These are phyloP conservation scores for Channallabes apus DNA, from an alignment of 2,797 vertebrate species.

Conservation along the genomic window DNA sequence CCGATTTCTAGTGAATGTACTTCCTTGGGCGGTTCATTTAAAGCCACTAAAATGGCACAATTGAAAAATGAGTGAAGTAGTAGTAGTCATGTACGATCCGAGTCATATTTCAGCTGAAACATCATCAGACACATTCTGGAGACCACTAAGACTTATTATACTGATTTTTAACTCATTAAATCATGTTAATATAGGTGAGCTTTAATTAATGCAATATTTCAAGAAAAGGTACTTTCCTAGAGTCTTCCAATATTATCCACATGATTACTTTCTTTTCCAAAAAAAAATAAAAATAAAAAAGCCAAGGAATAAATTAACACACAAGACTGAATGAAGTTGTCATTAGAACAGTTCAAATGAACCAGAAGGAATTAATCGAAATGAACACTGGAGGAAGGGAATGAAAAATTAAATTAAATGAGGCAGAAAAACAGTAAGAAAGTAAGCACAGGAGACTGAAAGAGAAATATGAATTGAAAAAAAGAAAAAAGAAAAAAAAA, in stretches of 20 bases:
- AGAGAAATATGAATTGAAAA: not conserved
- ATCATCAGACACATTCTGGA: too few species aligned
- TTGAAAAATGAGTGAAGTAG: too few species aligned
- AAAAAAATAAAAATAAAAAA: not conserved
- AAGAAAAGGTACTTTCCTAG: not conserved
- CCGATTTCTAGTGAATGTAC: too few species aligned
- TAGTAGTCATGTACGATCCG: too few species aligned
- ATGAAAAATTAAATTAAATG: not conserved
- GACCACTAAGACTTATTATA: too few species aligned
- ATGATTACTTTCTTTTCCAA: not conserved
- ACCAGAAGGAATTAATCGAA: not conserved
- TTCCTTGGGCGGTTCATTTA: too few species aligned
- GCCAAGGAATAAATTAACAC: not conserved
- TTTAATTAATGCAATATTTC: not conserved
- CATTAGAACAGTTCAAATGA: not conserved
- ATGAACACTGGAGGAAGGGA: not conserved
- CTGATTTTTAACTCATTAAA: too few species aligned
- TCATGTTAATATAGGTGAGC: too few species aligned
- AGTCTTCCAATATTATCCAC: not conserved
- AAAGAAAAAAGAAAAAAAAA: not conserved
- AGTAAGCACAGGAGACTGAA: not conserved
- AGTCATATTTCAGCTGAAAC: too few species aligned
- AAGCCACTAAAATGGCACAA: too few species aligned
- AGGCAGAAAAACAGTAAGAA: constrained; percentile 1
- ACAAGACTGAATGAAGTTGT: not conserved